Evolutionary conservation across 1,140 invertebrate species (phyloP).

Genomic region (Belonocnema kinseyi): DNA sequence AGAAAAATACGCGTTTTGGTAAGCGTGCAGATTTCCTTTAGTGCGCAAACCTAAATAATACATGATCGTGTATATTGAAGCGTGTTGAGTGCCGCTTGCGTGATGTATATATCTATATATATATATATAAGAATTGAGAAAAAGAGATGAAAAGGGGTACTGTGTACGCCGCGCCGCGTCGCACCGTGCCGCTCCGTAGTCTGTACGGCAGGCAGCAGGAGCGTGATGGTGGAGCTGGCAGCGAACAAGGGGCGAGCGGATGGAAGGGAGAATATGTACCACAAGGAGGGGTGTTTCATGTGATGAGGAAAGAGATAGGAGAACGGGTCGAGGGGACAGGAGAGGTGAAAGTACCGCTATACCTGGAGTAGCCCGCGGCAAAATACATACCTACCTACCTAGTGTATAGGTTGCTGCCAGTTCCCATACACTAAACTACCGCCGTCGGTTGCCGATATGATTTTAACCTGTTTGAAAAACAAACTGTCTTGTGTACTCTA

Average conservation of each 20-base stretch:
- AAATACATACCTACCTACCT: slow-evolving; percentile 71
- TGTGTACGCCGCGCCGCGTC: no score
- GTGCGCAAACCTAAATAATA: no score
- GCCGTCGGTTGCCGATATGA: slow-evolving; percentile 24
- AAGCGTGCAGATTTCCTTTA: no score
- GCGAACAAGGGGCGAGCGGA: slow-evolving; percentile 9
- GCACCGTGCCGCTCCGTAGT: no score
- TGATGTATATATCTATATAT: no score
- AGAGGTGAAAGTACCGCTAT: slow-evolving; percentile 65
- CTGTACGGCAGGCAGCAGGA: not conserved
- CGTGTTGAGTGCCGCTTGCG: no score
- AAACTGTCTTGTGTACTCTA: slow-evolving; percentile 8
- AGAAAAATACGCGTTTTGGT: no score
- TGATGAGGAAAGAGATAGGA: slow-evolving; percentile 31
- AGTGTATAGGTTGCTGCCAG: slow-evolving; percentile 46
- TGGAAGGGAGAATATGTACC: slow-evolving; percentile 34
- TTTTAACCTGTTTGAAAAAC: slow-evolving; percentile 26
- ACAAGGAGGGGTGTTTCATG: slow-evolving; percentile 34
- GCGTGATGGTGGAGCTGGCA: not conserved
- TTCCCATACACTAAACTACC: slow-evolving; percentile 38
- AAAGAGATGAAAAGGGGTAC: no score
- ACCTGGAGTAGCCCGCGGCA: slow-evolving; percentile 64
- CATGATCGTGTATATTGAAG: no score
- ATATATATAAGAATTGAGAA: no score
- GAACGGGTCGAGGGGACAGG: slow-evolving; percentile 44